Evolutionary conservation across 2,797 vertebrate species (phyloP), one percentile per base, ranked within the genome.

Genomic region (Molossus alvarezi): DNA sequence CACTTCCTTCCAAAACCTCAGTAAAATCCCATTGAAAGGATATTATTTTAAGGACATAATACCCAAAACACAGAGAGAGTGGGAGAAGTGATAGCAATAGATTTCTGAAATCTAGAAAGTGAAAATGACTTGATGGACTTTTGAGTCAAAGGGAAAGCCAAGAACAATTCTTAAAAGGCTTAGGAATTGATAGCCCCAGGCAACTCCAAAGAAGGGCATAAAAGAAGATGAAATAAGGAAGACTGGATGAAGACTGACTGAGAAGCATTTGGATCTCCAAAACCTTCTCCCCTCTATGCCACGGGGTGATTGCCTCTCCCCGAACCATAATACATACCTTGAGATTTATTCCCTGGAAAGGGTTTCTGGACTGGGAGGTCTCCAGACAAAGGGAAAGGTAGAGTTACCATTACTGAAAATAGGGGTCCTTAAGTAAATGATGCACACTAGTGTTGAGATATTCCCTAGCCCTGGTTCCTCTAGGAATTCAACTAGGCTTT

Each of bases 1-100:
- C 15, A 57, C 69, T 82, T 45, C 62, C 55, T 95, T 83, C 75
- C 41, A 53, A 96, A 92, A 92, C 55, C 21, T 94, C 82, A 84
- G 21, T 83, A 41, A 69, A 58, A 84, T 65, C 13, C 93, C 76
- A 93, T 20, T 87, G 21, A 91, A 89, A 80, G 57, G 25, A 53
- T 41, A 37, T 11, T 81, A 83, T 64, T 65, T 85, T 90, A 71
- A 84, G 65, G 55, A 87, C 17, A 88, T 88, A 80, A 77, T 82
- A 9, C 64, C 17, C 15, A 9, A n/a, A 51, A 51, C 45, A 41
- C 27, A 88, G 41, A 53, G 41, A 53, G 80, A 60, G 45, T 48
- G 17, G 65, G 83, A 79, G 27, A 84, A 64, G n/a, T 23, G 79
- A 90, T 15, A 85, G 82, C 37, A 57, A 92, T 4, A 57, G 25